Evolutionary conservation across 2,888 invertebrate species (phyloP).

Genomic region (Gastrophysa polygoni): DNA sequence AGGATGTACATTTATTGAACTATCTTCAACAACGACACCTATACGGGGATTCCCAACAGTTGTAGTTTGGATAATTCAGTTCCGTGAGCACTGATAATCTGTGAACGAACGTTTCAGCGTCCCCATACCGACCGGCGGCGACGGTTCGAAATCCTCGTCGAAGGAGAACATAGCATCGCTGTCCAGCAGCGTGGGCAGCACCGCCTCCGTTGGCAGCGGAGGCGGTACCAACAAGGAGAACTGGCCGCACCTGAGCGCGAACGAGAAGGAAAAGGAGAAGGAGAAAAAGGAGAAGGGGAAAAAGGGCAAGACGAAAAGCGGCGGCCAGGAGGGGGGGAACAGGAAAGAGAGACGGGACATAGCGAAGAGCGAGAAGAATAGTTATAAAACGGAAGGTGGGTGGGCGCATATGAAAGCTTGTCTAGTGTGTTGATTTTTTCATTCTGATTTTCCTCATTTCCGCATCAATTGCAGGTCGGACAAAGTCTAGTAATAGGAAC

Average conservation of each 20-base stretch:
- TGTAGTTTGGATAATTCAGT: no score
- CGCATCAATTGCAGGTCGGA: no score
- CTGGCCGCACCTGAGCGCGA: slow-evolving; percentile 53
- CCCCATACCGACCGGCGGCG: slow-evolving; percentile 12
- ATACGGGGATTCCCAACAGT: no score
- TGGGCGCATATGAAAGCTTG: no score
- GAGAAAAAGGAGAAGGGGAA: slow-evolving; percentile 52
- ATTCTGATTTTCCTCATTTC: no score
- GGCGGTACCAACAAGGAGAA: slow-evolving; percentile 47
- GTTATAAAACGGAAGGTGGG: slow-evolving; percentile 25
- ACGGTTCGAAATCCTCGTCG: slow-evolving; percentile 13
- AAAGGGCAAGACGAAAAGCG: slow-evolving; percentile 41
- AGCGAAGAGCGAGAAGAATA: slow-evolving; percentile 32
- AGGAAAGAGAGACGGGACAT: slow-evolving; percentile 35
- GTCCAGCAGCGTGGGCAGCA: slow-evolving; percentile 36
- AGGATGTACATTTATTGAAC: no score
- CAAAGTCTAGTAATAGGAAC: no score
- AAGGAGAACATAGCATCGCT: slow-evolving; percentile 31
- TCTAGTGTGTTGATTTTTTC: no score
- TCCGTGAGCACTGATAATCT: no score
- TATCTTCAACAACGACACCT: no score
- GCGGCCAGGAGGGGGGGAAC: slow-evolving; percentile 16
- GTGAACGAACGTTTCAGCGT: not conserved
- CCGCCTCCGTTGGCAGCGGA: slow-evolving; percentile 30
- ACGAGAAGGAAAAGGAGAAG: slow-evolving; percentile 44